Evolutionary conservation across 2,797 vertebrate genomes (phyloP).

Genomic region (Cephalopachus bancanus): DNA sequence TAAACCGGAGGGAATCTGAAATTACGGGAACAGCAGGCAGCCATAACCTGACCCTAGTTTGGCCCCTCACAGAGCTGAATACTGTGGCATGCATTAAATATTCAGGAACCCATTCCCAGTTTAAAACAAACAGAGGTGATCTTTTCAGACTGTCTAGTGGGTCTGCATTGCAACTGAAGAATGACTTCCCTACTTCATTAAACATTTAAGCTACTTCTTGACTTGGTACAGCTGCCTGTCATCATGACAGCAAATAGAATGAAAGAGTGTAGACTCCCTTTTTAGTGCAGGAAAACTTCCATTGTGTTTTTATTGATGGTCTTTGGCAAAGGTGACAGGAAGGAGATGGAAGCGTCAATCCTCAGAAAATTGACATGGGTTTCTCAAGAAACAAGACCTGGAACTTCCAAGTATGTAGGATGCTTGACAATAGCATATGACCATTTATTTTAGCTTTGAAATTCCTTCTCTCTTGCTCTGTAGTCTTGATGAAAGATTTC

Average conservation of each 20-base stretch:
- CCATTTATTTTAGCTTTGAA: constrained; percentile 26
- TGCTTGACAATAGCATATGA: background rate
- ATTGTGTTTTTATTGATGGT: constrained; percentile 50
- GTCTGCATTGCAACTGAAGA: constrained; percentile 77
- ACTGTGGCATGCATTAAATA: constrained; percentile 65
- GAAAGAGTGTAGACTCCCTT: background rate
- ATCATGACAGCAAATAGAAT: constrained; percentile 60
- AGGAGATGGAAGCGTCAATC: constrained; percentile 51
- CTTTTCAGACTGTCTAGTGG: constrained; percentile 76
- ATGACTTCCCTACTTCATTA: constrained; percentile 77
- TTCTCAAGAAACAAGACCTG: constrained; percentile 32
- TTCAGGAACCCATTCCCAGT: constrained; percentile 75
- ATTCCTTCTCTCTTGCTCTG: background rate
- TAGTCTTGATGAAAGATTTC: constrained; percentile 37
- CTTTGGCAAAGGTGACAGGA: constrained; percentile 68
- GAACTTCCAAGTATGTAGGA: background rate
- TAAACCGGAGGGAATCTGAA: constrained; percentile 7
- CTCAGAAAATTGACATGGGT: background rate
- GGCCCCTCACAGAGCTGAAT: constrained; percentile 55
- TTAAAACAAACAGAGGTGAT: constrained; percentile 72
- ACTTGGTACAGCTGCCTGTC: constrained; percentile 40
- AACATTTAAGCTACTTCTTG: constrained; percentile 78
- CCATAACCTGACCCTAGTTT: constrained; percentile 44
- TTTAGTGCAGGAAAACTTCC: background rate
- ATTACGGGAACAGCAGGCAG: constrained; percentile 56